Conservation (phyloP, 2,113 vertebrate species). For the Gracilinanus agilis region DNA sequence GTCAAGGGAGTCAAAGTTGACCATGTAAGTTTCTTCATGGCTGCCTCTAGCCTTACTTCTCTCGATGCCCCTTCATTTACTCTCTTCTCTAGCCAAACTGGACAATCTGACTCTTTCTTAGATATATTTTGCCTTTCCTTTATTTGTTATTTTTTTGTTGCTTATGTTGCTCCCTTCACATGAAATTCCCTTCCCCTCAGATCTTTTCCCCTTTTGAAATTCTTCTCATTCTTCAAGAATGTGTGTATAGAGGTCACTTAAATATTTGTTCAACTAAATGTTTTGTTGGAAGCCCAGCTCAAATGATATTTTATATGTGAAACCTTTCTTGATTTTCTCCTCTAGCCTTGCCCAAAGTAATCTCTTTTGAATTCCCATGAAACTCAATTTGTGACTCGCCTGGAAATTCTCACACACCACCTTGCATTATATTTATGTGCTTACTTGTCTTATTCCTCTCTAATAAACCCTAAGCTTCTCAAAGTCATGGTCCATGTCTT, state of each 20-base stretch:
- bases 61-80: background rate
- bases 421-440: background rate
- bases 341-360: background rate
- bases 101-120: background rate
- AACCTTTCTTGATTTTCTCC: background rate
- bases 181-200: background rate
- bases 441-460: background rate
- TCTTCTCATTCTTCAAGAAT: background rate
- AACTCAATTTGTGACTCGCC: background rate
- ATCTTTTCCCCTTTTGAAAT: background rate
- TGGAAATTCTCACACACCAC: background rate
- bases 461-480: background rate
- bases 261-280: background rate
- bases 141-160: background rate
- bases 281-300: background rate
- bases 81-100: background rate
- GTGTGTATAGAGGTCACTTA: background rate
- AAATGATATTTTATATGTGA: background rate
- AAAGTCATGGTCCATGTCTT: background rate
- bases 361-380: background rate
- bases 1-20: background rate
- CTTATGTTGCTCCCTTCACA: background rate
- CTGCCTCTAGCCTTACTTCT: background rate
- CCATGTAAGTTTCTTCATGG: background rate
- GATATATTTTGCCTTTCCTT: background rate